Conservation (phyloP, 2,113 vertebrate species). For the Apteryx mantelli region DNA sequence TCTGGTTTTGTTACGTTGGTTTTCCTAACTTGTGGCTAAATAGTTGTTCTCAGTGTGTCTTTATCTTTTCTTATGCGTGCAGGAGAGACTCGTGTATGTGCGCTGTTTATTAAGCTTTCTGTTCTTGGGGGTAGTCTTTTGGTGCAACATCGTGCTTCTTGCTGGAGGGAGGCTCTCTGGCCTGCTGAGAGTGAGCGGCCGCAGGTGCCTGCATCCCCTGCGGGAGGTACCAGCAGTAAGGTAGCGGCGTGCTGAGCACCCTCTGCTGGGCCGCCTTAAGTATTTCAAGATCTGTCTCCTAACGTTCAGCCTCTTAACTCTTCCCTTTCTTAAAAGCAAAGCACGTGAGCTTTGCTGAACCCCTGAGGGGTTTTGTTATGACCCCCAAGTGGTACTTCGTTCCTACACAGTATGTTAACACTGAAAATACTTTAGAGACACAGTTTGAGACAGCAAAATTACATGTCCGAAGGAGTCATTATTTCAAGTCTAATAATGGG, state of each 20-base stretch:
- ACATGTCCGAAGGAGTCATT: background rate
- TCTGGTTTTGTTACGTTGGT: background rate
- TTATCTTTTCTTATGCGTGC: background rate
- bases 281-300: background rate
- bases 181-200: background rate
- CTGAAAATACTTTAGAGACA: background rate
- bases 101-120: background rate
- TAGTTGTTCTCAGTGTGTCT: background rate
- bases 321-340: background rate
- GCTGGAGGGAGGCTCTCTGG: background rate
- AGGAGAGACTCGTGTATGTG: background rate
- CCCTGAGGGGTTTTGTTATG: background rate
- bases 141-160: background rate
- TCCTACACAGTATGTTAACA: fast-evolving
- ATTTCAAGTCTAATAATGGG: background rate
- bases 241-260: background rate
- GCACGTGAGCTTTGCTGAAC: background rate
- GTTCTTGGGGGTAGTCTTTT: background rate
- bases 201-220: background rate
- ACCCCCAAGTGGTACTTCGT: background rate
- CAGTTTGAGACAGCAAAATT: background rate
- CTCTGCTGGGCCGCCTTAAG: background rate
- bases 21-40: background rate
- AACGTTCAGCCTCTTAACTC: background rate
- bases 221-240: background rate